Evolutionary conservation across 2,888 invertebrate species (phyloP).

Genomic region (Eilema griseolum): DNA sequence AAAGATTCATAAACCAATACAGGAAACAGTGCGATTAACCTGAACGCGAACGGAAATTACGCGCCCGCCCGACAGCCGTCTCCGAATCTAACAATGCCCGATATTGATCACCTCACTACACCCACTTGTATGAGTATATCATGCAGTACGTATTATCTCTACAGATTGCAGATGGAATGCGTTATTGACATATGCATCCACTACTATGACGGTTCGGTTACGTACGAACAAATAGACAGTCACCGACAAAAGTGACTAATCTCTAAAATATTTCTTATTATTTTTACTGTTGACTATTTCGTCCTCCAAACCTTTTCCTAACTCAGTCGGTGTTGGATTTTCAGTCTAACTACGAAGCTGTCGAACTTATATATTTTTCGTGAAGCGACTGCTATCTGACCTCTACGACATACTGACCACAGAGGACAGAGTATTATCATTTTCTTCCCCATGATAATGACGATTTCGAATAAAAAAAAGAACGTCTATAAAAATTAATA

Average conservation of each 20-base stretch:
- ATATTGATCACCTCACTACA: conserved; percentile 51
- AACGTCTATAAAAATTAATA: too few relatives aligned
- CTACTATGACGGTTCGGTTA: neutral
- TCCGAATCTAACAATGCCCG: conserved; percentile 54
- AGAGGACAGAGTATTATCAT: too few relatives aligned
- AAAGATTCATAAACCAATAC: conserved; percentile 54
- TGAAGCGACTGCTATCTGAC: too few relatives aligned
- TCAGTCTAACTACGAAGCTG: too few relatives aligned
- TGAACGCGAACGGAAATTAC: conserved; percentile 56
- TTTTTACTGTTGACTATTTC: too few relatives aligned
- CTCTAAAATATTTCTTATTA: neutral
- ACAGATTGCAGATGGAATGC: conserved; percentile 41
- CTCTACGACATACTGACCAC: too few relatives aligned
- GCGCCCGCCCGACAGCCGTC: conserved; percentile 48
- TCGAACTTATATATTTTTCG: too few relatives aligned
- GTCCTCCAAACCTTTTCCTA: too few relatives aligned
- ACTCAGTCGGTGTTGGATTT: too few relatives aligned
- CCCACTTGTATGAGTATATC: conserved; percentile 27
- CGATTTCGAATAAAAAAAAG: too few relatives aligned
- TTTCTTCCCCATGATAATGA: too few relatives aligned
- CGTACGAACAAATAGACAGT: neutral
- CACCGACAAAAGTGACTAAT: neutral
- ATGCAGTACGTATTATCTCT: conserved; percentile 34
- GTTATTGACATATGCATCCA: conserved; percentile 20
- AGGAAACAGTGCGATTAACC: conserved; percentile 52